These are phyloP conservation scores for Petrocephalus microphthalmus DNA, from an alignment of 2,113 vertebrate genomes.

Conservation along the genomic window DNA sequence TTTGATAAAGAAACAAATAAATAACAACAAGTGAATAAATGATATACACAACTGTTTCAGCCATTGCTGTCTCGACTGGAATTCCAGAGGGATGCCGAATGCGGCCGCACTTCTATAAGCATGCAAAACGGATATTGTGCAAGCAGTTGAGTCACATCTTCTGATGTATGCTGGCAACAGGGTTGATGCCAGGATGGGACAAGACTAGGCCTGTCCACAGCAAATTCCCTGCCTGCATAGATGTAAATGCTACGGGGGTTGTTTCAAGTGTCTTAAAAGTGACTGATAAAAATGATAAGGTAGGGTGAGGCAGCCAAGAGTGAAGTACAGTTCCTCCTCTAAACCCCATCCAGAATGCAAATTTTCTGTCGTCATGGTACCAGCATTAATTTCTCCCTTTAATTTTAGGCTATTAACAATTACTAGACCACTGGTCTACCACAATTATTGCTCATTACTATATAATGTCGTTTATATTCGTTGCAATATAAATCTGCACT, in stretches of 20 bases:
- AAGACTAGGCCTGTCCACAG: conserved; percentile 24
- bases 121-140: conserved; percentile 27
- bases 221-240: not conserved
- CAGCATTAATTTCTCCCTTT: not conserved
- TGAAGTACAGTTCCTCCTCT: not conserved
- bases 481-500: not conserved
- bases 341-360: not conserved
- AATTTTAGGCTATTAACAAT: not conserved
- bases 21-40: not conserved
- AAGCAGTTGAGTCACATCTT: conserved; percentile 30
- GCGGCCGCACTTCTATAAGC: not conserved
- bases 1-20: conserved; percentile 1
- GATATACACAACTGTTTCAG: not conserved
- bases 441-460: not conserved
- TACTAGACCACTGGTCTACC: not conserved
- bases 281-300: not conserved
- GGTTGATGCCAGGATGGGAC: conserved; percentile 10
- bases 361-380: not conserved
- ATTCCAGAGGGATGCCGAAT: not conserved
- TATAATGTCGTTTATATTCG: not conserved
- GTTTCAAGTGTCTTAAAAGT: not conserved
- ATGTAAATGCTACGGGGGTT: not conserved
- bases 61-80: not conserved
- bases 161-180: conserved; percentile 11
- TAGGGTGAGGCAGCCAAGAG: not conserved